Evolutionary conservation across 2,888 invertebrate species (phyloP).

Genomic region (Desoria tigrina): DNA sequence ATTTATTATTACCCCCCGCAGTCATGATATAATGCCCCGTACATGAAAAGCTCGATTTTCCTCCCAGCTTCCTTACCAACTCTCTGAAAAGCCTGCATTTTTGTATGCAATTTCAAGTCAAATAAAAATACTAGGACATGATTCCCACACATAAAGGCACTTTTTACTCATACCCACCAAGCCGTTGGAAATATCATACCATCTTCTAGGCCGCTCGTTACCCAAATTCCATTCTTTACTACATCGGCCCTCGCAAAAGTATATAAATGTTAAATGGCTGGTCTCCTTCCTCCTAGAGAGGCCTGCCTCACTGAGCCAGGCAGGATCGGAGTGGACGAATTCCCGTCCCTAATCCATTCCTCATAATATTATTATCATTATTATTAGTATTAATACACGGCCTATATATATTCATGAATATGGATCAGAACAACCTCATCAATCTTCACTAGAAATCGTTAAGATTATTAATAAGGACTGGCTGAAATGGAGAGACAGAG

Average conservation of each 20-base stretch:
- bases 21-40: slow-evolving; percentile 16
- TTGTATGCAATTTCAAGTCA: slow-evolving; percentile 13
- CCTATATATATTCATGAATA: no score
- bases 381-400: no score
- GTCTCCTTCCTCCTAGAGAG: no score
- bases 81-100: slow-evolving; percentile 9
- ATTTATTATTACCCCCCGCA: slow-evolving; percentile 19
- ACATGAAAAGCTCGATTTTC: slow-evolving; percentile 18
- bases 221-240: slow-evolving; percentile 11
- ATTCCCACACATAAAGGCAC: slow-evolving; percentile 17
- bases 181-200: slow-evolving; percentile 11
- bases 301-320: background rate
- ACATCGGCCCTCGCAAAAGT: slow-evolving; percentile 10
- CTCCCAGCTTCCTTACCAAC: background rate
- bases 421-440: no score
- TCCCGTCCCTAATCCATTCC: background rate
- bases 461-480: no score
- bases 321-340: background rate
- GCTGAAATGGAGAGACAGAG: no score
- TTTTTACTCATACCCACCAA: slow-evolving; percentile 6
- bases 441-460: no score
- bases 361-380: no score
- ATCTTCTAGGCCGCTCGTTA: slow-evolving; percentile 1
- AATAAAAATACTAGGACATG: slow-evolving; percentile 22
- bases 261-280: slow-evolving; percentile 12